Base-by-base conservation (phyloP, 1,140 invertebrate species). In the Plutomurus gul region DNA sequence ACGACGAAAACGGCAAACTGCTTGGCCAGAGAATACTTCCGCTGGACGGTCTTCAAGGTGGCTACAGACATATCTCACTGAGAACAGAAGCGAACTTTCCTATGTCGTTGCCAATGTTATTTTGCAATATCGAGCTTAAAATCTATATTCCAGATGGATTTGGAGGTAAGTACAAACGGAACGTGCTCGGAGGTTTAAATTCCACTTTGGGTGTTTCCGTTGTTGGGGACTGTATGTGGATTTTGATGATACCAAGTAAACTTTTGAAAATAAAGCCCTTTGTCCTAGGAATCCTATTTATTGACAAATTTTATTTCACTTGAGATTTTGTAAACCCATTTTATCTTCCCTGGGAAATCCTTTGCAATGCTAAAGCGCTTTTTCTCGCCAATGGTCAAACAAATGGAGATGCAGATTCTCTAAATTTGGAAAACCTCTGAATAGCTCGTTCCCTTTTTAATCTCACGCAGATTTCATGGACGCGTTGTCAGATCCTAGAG, bases 61-160 rank as follows among this genome's bases (percentile, higher is more conserved):
- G 97, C 20, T 99, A 99, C 88, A 89, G 98, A 0, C 98, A 99
- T 86, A 99, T 99, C 81, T 97, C 97, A 1, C 89, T 99, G 0
- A 87, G 98, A 75, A 99, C 98, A 0, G 98, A 99, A 87, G 96
- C 97, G 40, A 99, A 99, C 87, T 99, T 99, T 87, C 96, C 98
- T 36, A 96, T 99, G 92, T 98, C 97, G 1, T 88, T 99, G 82
- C 96, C 98, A 43, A 99, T 99, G 92, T 88, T 99, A 72, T 99
- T 99, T 88, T 99, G 97, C 87, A 96, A 98, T 86, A 98, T 99
- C 85, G 96, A 99, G 87, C 91, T 99, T 47, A 99, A 99, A 89
- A 99, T 99, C 83, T 99, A 99, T 88, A 97, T 99, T 78, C 98
- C 98, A 72, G 98, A 99, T 89, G 98, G 98, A 76, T 94, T 99